Conservation (phyloP, 2,888 invertebrate genomes). For the Punctoribates punctum region DNA sequence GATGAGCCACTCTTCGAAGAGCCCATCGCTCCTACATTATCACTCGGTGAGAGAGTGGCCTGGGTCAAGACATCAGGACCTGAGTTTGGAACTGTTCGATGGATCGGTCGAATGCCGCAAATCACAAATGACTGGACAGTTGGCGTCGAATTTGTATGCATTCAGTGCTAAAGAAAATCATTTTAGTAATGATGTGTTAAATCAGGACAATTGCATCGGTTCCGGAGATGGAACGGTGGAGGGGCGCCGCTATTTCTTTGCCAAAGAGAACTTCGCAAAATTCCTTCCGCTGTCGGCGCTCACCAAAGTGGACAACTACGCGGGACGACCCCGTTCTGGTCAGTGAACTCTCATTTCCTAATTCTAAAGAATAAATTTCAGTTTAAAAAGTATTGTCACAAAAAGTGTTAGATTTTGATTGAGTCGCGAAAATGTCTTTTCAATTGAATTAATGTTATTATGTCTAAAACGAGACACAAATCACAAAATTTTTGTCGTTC, state of each 20-base stretch:
- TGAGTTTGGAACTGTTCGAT: constrained; percentile 54
- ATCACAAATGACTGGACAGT: constrained; percentile 52
- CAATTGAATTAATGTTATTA: neutral
- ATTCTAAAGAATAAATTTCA: neutral
- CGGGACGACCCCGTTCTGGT: constrained; percentile 44
- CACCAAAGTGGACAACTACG: constrained; percentile 51
- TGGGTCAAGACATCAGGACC: constrained; percentile 55
- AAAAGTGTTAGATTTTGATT: neutral
- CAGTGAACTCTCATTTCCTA: neutral
- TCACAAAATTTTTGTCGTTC: neutral
- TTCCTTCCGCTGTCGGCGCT: constrained; percentile 56
- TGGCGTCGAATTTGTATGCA: constrained; percentile 57
- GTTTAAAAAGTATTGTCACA: neutral
- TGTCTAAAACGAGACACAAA: neutral
- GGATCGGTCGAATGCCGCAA: constrained; percentile 55
- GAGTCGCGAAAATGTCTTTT: neutral
- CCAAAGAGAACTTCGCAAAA: constrained; percentile 55
- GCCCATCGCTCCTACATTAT: constrained; percentile 49
- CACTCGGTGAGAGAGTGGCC: constrained; percentile 54
- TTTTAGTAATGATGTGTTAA: neutral
- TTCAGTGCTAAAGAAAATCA: neutral
- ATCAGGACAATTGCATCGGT: constrained; percentile 56
- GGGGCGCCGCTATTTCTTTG: constrained; percentile 54
- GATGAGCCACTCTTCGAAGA: constrained; percentile 45
- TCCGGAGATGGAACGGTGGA: constrained; percentile 57